phyloP scores from a whole-genome alignment of 2,888 invertebrate species.

The Spodoptera exigua region DNA sequence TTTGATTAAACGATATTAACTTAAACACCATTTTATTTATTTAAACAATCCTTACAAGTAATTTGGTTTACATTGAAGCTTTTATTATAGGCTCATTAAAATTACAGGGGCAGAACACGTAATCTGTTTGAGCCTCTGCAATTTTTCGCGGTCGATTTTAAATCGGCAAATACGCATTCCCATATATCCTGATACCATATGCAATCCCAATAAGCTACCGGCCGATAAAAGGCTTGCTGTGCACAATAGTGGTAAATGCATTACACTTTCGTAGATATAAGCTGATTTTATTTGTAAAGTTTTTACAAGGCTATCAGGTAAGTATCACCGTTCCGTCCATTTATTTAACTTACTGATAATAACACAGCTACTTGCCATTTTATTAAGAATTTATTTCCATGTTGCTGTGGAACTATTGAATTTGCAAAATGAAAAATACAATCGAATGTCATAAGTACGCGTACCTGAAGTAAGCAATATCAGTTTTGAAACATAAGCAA shows the following conservation, averaged over 20 bases:
- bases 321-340: no score
- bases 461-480: slow-evolving; percentile 56
- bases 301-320: no score
- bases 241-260: slow-evolving; percentile 8
- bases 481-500: slow-evolving; percentile 66
- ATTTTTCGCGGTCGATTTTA: slow-evolving; percentile 36
- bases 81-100: slow-evolving; percentile 25
- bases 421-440: slow-evolving; percentile 1
- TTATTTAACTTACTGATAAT: no score
- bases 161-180: slow-evolving; percentile 33
- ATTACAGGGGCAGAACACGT: slow-evolving; percentile 7
- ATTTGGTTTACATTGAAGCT: slow-evolving; percentile 4
- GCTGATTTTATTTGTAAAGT: no score
- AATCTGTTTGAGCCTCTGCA: slow-evolving; percentile 35
- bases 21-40: slow-evolving; percentile 28
- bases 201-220: slow-evolving; percentile 39
- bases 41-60: not conserved
- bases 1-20: slow-evolving; percentile 71
- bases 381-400: no score
- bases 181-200: slow-evolving; percentile 35
- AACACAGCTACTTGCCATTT: no score
- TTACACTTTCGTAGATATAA: not conserved
- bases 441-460: not conserved
- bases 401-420: not conserved
- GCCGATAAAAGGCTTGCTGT: slow-evolving; percentile 51